A percentile compares a stretch with the other conserved stretches of the same genome.
Conservation (phyloP, 2,888 invertebrate species). For the Cephus runcator region DNA sequence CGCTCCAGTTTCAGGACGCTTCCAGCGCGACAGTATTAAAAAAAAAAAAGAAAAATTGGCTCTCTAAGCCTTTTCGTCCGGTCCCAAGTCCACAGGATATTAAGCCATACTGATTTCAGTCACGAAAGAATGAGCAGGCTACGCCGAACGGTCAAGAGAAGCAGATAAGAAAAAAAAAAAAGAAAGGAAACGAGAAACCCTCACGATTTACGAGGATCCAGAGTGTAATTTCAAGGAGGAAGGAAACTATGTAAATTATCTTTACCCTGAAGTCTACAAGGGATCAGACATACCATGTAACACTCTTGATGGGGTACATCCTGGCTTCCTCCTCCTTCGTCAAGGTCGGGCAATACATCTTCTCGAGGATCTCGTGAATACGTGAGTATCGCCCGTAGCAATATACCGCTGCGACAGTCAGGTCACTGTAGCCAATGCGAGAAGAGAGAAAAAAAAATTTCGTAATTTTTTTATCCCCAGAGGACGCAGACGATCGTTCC, state of each 20-base stretch:
- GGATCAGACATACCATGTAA: conserved; percentile 55
- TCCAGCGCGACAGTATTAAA: neutral
- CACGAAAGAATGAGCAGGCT: neutral
- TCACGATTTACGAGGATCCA: no score
- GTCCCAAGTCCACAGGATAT: neutral
- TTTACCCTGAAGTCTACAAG: neutral
- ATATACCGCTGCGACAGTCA: neutral
- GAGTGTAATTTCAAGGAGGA: neutral
- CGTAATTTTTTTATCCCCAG: neutral
- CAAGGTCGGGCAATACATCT: conserved; percentile 50
- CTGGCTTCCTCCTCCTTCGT: conserved; percentile 57
- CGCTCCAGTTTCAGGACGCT: neutral
- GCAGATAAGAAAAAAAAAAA: neutral
- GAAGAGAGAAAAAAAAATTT: neutral
- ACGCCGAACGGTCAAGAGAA: neutral
- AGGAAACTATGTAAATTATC: neutral
- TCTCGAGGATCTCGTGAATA: conserved; percentile 23
- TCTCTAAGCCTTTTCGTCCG: neutral
- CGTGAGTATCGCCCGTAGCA: neutral
- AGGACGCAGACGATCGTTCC: neutral
- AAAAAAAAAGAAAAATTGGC: neutral
- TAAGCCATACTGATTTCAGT: neutral
- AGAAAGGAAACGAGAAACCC: neutral
- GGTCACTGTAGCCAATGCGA: neutral
- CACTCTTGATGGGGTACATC: conserved; percentile 55